These are phyloP conservation scores for Psilopsiagon aymara DNA, from an alignment of 2,113 vertebrate genomes.

Conservation along the genomic window DNA sequence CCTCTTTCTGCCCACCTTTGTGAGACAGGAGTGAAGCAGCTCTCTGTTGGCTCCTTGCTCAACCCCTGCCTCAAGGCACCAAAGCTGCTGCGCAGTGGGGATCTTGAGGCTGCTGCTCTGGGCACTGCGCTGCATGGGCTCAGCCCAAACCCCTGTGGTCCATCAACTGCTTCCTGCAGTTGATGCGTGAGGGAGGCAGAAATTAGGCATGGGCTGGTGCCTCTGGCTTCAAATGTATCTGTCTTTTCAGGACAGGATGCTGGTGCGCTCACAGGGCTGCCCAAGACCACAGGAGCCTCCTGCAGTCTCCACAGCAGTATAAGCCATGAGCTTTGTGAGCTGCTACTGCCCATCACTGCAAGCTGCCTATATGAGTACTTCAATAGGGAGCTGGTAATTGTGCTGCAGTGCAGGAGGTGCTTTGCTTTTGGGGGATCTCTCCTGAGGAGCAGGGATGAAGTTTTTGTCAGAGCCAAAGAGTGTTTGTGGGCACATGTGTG, in stretches of 20 bases:
- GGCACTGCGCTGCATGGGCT: neutral
- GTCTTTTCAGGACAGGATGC: neutral
- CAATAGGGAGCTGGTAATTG: neutral
- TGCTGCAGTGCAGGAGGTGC: no score
- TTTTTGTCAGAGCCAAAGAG: neutral
- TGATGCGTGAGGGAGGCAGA: neutral
- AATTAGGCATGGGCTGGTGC: no score
- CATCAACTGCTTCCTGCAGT: neutral
- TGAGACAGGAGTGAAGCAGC: neutral
- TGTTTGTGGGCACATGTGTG: no score
- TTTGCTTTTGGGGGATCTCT: neutral
- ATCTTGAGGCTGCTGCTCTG: neutral
- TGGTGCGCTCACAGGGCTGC: neutral
- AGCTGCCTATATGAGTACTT: neutral
- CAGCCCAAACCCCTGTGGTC: neutral
- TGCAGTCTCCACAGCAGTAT: rapidly evolving
- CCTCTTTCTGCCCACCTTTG: neutral
- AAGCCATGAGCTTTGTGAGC: neutral
- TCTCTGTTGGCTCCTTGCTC: neutral
- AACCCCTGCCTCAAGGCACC: neutral
- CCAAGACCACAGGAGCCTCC: neutral
- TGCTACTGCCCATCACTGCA: neutral
- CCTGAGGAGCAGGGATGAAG: neutral
- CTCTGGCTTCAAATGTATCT: neutral
- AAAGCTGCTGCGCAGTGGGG: rapidly evolving